phyloP scores from a whole-genome alignment of 2,113 vertebrate genomes.

The Oenanthe oenanthe region DNA sequence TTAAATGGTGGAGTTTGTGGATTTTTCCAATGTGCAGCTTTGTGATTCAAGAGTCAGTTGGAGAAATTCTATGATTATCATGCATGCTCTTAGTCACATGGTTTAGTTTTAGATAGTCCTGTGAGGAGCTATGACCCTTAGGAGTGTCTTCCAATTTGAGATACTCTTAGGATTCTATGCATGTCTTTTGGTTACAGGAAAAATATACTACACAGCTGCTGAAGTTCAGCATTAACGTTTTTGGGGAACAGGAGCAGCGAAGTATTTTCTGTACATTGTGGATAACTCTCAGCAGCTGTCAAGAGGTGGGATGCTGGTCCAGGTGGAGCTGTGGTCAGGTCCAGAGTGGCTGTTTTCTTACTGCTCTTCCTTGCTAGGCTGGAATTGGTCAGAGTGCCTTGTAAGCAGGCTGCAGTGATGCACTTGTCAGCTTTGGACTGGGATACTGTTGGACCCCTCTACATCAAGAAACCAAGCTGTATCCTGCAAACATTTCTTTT shows the following conservation, averaged over 20 bases:
- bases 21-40: neutral
- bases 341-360: neutral
- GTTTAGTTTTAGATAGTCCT: neutral
- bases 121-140: neutral
- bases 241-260: neutral
- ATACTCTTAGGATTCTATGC: neutral
- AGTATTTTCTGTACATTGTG: neutral
- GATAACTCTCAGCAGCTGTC: neutral
- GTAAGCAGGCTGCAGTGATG: neutral
- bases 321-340: neutral
- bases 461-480: neutral
- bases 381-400: neutral
- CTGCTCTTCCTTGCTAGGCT: neutral
- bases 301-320: neutral
- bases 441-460: neutral
- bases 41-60: neutral
- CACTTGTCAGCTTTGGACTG: fast-evolving
- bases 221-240: neutral
- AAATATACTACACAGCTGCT: neutral
- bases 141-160: neutral
- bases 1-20: neutral
- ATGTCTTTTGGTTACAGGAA: neutral
- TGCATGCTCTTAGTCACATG: neutral
- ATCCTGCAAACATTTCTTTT: neutral
- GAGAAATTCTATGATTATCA: neutral